A percentile compares a stretch with the other conserved stretches of the same genome.
These are phyloP conservation scores for Salvelinus alpinus DNA, from an alignment of 2,113 vertebrate species.

Conservation along the genomic window DNA sequence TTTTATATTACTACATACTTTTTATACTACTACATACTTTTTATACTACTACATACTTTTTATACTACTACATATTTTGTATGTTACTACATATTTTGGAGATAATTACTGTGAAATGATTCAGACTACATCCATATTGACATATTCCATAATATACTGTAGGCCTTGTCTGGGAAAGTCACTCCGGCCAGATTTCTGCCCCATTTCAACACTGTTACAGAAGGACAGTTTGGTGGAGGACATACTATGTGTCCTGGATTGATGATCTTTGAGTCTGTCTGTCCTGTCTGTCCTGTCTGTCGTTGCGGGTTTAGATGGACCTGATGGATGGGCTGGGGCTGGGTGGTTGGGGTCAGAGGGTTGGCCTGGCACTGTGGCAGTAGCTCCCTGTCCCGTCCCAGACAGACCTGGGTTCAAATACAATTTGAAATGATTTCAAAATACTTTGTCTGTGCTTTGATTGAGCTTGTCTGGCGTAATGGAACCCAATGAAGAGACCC, in stretches of 20 bases:
- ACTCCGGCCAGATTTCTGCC: background rate
- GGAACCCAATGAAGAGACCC: too few relatives aligned
- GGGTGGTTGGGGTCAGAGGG: conserved; percentile 39
- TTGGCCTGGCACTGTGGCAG: conserved; percentile 23
- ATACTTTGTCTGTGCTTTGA: too few relatives aligned
- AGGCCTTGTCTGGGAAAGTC: background rate
- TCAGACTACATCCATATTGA: background rate
- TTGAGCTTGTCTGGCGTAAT: too few relatives aligned
- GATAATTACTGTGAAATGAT: conserved; percentile 13
- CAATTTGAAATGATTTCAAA: background rate
- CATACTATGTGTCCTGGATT: too few relatives aligned
- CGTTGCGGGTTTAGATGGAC: conserved; percentile 26
- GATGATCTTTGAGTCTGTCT: background rate
- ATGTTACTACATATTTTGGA: background rate
- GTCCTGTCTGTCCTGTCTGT: background rate
- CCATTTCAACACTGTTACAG: too few relatives aligned
- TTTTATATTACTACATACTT: too few relatives aligned
- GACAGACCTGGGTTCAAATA: too few relatives aligned
- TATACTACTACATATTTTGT: too few relatives aligned
- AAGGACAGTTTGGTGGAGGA: too few relatives aligned
- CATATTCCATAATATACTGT: background rate
- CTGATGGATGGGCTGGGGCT: conserved; percentile 35
- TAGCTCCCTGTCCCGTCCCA: conserved; percentile 14
- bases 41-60: too few relatives aligned
- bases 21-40: too few relatives aligned